phyloP scores from a whole-genome alignment of 2,888 invertebrate genomes.

The Andrena marginata region DNA sequence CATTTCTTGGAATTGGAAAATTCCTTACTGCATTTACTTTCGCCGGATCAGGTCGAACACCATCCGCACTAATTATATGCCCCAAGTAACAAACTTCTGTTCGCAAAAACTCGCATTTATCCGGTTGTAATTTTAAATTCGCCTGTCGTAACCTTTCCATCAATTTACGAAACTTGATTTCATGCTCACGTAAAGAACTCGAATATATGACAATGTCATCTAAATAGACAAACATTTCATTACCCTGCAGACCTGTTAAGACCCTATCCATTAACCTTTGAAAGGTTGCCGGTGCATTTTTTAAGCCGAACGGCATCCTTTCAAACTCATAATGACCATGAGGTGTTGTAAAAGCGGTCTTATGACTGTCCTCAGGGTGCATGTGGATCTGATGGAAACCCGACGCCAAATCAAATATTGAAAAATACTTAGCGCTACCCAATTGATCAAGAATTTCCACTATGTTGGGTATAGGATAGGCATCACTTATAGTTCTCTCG shows the following conservation, averaged over 20 bases:
- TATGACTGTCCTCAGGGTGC: background rate
- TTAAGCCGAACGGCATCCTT: slow-evolving; percentile 14
- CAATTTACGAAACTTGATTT: slow-evolving; percentile 5
- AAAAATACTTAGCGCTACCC: slow-evolving; percentile 10
- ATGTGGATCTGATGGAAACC: slow-evolving; percentile 14
- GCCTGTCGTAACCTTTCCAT: slow-evolving; percentile 5
- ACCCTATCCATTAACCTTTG: slow-evolving; percentile 12
- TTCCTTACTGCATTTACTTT: background rate
- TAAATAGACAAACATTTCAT: slow-evolving; percentile 6
- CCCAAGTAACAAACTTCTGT: slow-evolving; percentile 3
- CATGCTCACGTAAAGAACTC: background rate
- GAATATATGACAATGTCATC: slow-evolving; percentile 12
- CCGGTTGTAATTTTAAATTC: slow-evolving; percentile 7
- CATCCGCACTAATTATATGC: background rate
- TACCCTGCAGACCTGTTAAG: background rate
- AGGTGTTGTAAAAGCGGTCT: slow-evolving; percentile 15
- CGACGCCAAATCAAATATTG: background rate
- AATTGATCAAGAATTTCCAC: slow-evolving; percentile 11
- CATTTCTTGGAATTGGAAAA: background rate
- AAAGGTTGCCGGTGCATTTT: slow-evolving; percentile 4
- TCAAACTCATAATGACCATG: slow-evolving; percentile 8
- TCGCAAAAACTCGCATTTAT: background rate
- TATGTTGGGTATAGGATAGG: slow-evolving; percentile 12
- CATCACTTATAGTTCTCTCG: background rate
- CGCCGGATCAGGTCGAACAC: slow-evolving; percentile 3